A percentile compares a stretch with the other conserved stretches of the same genome.
These are phyloP conservation scores for Drosophila insularis DNA, from an alignment of 1,140 invertebrate genomes.

Conservation along the genomic window DNA sequence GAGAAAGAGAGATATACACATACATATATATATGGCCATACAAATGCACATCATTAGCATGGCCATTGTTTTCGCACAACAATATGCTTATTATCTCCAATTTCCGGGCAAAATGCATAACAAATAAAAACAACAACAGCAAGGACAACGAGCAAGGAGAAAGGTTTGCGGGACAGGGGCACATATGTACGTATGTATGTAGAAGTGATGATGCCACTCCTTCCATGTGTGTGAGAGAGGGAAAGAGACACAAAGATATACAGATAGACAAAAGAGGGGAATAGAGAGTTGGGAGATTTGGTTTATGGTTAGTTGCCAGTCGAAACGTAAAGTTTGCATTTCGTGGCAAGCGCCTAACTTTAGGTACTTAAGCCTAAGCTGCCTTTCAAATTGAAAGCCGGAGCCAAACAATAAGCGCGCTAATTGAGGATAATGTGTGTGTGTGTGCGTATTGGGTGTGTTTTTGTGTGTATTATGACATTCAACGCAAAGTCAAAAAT, in stretches of 20 bases:
- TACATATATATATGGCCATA: slow-evolving; percentile 37
- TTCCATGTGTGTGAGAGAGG: neutral
- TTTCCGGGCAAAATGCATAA: slow-evolving; percentile 78
- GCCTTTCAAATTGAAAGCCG: slow-evolving; percentile 48
- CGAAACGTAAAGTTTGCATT: slow-evolving; percentile 73
- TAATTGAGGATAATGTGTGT: slow-evolving; percentile 75
- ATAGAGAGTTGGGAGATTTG: slow-evolving; percentile 25
- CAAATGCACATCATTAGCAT: slow-evolving; percentile 75
- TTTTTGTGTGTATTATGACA: slow-evolving; percentile 14
- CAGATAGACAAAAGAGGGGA: neutral
- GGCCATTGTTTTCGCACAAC: slow-evolving; percentile 75
- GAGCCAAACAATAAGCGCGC: slow-evolving; percentile 68
- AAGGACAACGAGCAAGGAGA: neutral
- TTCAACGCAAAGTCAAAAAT: slow-evolving; percentile 18
- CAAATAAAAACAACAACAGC: slow-evolving; percentile 70
- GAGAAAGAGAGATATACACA: slow-evolving; percentile 13
- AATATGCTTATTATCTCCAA: slow-evolving; percentile 79
- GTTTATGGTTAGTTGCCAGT: slow-evolving; percentile 59
- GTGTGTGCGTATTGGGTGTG: slow-evolving; percentile 21
- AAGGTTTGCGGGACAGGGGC: neutral
- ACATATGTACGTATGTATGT: neutral
- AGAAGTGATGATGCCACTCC: slow-evolving; percentile 7
- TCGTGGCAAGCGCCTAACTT: slow-evolving; percentile 70
- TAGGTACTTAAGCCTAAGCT: slow-evolving; percentile 71
- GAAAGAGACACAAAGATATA: neutral